Base-by-base conservation (phyloP, 2,888 invertebrate genomes). In the Strigamia transsilvanica region DNA sequence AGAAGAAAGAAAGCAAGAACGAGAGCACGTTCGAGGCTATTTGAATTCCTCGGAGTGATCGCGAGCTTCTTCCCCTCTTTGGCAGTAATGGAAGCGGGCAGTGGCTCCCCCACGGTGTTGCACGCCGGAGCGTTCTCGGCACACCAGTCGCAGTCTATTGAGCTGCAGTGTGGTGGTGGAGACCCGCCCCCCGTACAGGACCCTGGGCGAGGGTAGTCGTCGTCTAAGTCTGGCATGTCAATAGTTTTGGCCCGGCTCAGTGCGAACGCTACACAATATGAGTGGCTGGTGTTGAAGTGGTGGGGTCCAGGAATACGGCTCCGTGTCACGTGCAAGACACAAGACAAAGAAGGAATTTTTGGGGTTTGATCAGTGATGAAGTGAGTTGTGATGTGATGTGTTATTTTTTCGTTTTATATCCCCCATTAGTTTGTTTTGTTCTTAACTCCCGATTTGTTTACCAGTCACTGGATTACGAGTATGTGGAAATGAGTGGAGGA, bases 51-150 rank as follows among this genome's bases (percentile, higher is more conserved):
- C 80, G 51, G 21, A 56, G 46, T 27, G 32, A 32, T 32, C 51
- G 80, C 61, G 10, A 10, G 80, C 61, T 80, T 61, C 80, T 61
- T 80, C 80, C 80, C 61, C 32, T 34, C 38, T 61, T 18, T 61
- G 42, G 61, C 21, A 27, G 61, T 80, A 61, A 80, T 80, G 80
- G 80, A 61, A 61, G 80, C 61, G 56, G 56, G 80, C 80, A 80
- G 80, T 80, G 46, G 80, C 61, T 80, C 80, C 80, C 80, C 80
- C 80, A 80, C 80, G 32, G 80, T 80, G 80, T 61, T 80, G 61
- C 61, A 80, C 56, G 80, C 80, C 51, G 61, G 80, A 80, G 80
- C 61, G 61, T 80, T 80, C 61, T 27, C 61, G 27, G 80, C 51
- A 80, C 51, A 80, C 80, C 80, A 80, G 80, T 80, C 56, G 80